Evolutionary conservation across 2,797 vertebrate species (phyloP), one percentile per base, ranked within the genome.

Genomic region (Alfaro cultratus): DNA sequence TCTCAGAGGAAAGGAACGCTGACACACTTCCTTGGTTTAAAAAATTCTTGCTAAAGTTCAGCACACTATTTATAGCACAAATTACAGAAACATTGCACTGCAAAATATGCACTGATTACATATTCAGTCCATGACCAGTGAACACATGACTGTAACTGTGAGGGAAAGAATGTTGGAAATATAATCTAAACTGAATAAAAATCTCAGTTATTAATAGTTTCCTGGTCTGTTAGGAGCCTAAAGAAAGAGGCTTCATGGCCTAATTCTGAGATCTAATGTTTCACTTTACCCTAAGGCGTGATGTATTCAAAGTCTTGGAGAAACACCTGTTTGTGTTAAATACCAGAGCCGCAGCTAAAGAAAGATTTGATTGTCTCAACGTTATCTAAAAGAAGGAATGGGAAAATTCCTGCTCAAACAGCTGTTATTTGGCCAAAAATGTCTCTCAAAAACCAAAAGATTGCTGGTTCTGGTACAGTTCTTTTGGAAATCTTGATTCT

Each of bases 1-100:
- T 70, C 39, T 45, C 23, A 29, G 23, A n/a, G 5, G 10, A 13
- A 45, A 45, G 68, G 6, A 71, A 46, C 41, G 23, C 10, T 70
- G 16, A 70, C 67, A 41, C 64, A 70, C 12, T 43, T 43, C 67
- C 67, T 45, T n/a, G 67, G 41, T 70, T 45, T 43, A 70, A 41
- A 43, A 70, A 43, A 43, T 45, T 43, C 39, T 43, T 70, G 39
- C 67, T 43, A 70, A 70, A 70, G 23, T 70, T 70, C 67, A n/a
- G 11, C 67, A 41, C 21, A 68, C 64, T 26, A 68, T 68, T 68
- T 68, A 68, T 26, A 68, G 64, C 34, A n/a, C 39, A n/a, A 23
- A 67, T 67, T 67, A 39, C 62, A 21, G 62, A 36, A 36, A 67
- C 62, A 39, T 39, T 67, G 62, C 62, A 62, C 5, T 57, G 12